Percentiles rank a stretch among this genome's conserved stretches.
phyloP scores from a whole-genome alignment of 1,140 invertebrate genomes.

The Pseudomyrmex flavicornis region DNA sequence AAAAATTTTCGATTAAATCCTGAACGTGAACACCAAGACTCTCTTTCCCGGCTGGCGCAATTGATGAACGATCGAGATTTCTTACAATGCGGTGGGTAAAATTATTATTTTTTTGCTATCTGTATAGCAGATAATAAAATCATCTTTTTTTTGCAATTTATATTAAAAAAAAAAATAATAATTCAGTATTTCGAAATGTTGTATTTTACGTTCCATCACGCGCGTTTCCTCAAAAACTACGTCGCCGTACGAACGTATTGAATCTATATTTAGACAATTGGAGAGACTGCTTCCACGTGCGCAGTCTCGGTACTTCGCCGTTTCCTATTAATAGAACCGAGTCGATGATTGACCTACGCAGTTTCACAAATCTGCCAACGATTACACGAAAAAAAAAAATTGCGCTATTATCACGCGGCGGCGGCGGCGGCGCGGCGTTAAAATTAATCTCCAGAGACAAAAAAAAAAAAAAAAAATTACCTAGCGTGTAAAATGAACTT shows the following conservation, averaged over 20 bases:
- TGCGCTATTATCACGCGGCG: too few species aligned
- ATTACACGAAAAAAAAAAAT: too few species aligned
- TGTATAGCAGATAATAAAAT: neutral
- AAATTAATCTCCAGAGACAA: too few species aligned
- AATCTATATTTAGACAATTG: constrained; percentile 38
- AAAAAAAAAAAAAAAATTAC: too few species aligned
- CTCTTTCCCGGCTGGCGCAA: neutral
- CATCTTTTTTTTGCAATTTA: neutral
- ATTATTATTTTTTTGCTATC: neutral
- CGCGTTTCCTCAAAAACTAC: constrained; percentile 2
- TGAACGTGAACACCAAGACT: constrained; percentile 7
- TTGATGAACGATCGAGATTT: constrained; percentile 4
- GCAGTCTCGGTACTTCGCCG: constrained; percentile 16
- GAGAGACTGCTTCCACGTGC: constrained; percentile 15
- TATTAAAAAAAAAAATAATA: neutral
- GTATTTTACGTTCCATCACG: neutral
- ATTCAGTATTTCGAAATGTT: neutral
- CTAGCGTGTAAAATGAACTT: too few species aligned
- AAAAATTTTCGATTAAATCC: neutral
- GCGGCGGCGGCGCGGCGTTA: too few species aligned
- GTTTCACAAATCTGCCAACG: neutral
- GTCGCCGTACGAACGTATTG: constrained; percentile 6
- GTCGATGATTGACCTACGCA: constrained; percentile 4
- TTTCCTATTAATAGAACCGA: constrained; percentile 63
- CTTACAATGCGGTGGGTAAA: too few species aligned